Conservation (phyloP, 2,113 vertebrate genomes). For the Paralichthys olivaceus region DNA sequence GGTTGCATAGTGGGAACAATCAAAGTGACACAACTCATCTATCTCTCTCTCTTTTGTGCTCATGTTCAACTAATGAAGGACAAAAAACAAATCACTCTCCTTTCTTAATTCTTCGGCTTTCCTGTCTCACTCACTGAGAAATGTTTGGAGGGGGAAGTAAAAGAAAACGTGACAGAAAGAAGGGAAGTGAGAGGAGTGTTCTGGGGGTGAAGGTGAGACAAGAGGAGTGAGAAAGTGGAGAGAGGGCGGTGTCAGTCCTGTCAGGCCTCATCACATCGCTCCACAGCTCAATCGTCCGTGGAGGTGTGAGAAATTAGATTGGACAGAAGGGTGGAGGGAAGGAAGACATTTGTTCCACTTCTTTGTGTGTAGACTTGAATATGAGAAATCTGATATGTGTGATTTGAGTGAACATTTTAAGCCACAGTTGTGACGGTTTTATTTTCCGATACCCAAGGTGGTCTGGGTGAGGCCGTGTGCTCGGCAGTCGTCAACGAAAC, state of each 20-base stretch:
- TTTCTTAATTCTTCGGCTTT: constrained; percentile 1
- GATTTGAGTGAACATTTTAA: not conserved
- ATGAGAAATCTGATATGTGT: not conserved
- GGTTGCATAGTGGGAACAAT: not conserved
- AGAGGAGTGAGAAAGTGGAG: constrained; percentile 8
- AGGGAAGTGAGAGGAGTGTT: not conserved
- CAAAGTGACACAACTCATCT: not conserved
- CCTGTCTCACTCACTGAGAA: constrained; percentile 6
- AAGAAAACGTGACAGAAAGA: not conserved
- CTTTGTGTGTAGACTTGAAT: not conserved
- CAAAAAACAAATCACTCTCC: not conserved
- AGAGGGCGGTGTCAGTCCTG: constrained; percentile 26
- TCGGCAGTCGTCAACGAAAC: constrained; percentile 84
- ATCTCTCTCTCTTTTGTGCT: not conserved
- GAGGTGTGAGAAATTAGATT: constrained; percentile 13
- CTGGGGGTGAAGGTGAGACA: not conserved
- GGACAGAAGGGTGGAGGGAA: constrained; percentile 24
- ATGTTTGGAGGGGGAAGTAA: not conserved
- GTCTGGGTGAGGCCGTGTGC: constrained; percentile 88
- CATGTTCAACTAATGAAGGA: not conserved
- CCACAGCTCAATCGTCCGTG: constrained; percentile 1
- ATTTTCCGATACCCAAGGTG: constrained; percentile 75
- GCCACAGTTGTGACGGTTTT: not conserved
- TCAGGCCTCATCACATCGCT: constrained; percentile 47
- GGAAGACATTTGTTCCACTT: not conserved